These are phyloP conservation scores for Watsonalla binaria DNA, from an alignment of 2,888 invertebrate species.

Conservation along the genomic window DNA sequence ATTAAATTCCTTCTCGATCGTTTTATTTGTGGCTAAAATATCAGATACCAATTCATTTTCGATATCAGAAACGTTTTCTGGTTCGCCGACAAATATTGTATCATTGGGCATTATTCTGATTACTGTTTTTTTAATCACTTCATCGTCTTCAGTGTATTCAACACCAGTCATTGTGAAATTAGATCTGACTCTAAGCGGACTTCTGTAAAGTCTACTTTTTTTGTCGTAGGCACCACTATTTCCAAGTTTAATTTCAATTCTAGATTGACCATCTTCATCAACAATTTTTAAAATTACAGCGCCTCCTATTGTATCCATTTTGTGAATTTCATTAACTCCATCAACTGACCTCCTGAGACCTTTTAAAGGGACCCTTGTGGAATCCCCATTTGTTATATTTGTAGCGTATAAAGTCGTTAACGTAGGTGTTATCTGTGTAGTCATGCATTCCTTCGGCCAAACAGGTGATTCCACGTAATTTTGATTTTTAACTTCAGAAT, in stretches of 20 bases:
- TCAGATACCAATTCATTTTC: not conserved
- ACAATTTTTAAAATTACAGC: slow-evolving; percentile 39
- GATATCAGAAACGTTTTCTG: not conserved
- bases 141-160: not conserved
- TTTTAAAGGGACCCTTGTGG: slow-evolving; percentile 17
- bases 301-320: slow-evolving; percentile 10
- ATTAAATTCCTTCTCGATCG: not conserved
- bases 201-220: slow-evolving; percentile 8
- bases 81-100: slow-evolving; percentile 20
- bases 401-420: not conserved
- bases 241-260: slow-evolving; percentile 42
- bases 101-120: slow-evolving; percentile 32
- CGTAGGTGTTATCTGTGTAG: not conserved
- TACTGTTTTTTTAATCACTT: slow-evolving; percentile 17
- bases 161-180: slow-evolving; percentile 3
- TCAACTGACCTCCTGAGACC: slow-evolving; percentile 34
- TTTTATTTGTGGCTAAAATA: not conserved
- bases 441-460: slow-evolving; percentile 1
- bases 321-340: slow-evolving; percentile 9
- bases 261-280: slow-evolving; percentile 27
- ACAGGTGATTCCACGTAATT: slow-evolving; percentile 3
- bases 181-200: not conserved
- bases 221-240: slow-evolving; percentile 12
- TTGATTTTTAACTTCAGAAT: not conserved
- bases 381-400: not conserved